phyloP scores from a whole-genome alignment of 2,888 invertebrate genomes.

The Tipula confusa region DNA sequence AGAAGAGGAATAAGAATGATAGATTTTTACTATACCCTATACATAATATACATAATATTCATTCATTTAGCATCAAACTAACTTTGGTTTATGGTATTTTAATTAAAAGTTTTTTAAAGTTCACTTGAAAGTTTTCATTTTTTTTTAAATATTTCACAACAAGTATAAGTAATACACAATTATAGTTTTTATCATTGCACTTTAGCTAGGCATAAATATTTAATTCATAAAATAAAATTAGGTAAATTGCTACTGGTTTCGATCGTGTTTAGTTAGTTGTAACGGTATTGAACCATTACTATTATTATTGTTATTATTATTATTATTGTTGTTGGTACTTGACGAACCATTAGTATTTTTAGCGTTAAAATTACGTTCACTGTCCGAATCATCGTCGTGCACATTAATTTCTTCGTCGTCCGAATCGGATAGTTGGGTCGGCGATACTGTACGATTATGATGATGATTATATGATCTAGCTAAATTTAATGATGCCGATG shows the following conservation, averaged over 20 bases:
- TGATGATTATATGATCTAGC: conserved; percentile 44
- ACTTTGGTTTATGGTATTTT: conserved; percentile 29
- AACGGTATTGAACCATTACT: conserved; percentile 39
- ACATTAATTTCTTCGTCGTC: conserved; percentile 80
- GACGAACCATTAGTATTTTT: background rate
- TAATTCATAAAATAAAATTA: background rate
- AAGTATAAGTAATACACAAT: background rate
- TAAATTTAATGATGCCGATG: conserved; percentile 44
- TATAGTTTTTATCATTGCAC: conserved; percentile 10
- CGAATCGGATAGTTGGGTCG: conserved; percentile 39
- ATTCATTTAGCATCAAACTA: conserved; percentile 29
- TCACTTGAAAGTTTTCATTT: background rate
- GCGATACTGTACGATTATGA: conserved; percentile 42
- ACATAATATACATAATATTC: background rate
- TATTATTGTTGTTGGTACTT: background rate
- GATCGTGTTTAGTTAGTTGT: conserved; percentile 50
- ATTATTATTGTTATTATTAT: background rate
- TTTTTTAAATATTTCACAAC: background rate
- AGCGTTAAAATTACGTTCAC: conserved; percentile 46
- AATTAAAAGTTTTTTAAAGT: background rate
- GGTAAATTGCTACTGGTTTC: conserved; percentile 35
- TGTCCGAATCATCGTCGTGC: conserved; percentile 67
- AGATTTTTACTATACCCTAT: conserved; percentile 1
- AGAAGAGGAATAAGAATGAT: background rate
- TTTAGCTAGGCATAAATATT: background rate